Percentiles rank a stretch among this genome's conserved stretches.
Evolutionary conservation across 2,113 vertebrate species (phyloP).

Genomic region (Glareola pratincola): DNA sequence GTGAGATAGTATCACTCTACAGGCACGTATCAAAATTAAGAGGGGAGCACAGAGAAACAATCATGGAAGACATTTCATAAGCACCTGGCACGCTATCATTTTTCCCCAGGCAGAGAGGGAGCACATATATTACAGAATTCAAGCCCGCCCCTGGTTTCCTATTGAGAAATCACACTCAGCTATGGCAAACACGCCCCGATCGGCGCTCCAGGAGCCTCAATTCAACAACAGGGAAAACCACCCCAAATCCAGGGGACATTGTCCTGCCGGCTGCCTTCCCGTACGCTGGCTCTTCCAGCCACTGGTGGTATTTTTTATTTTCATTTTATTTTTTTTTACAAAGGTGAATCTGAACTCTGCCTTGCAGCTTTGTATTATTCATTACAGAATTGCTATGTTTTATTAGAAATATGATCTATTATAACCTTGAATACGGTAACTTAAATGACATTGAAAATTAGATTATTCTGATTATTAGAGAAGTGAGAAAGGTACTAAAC

Average conservation of each 20-base stretch:
- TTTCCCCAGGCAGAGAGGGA: conserved; percentile 18
- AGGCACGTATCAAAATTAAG: conserved; percentile 29
- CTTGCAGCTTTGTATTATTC: conserved; percentile 70
- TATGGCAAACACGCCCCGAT: accelerated
- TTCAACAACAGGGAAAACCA: background rate
- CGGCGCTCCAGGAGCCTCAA: background rate
- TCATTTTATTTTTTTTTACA: background rate
- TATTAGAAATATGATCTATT: conserved; percentile 80
- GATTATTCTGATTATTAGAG: conserved; percentile 82
- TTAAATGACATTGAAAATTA: conserved; percentile 81
- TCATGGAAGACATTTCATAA: conserved; percentile 37
- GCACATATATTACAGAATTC: background rate
- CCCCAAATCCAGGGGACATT: background rate
- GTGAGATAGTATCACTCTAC: conserved; percentile 34
- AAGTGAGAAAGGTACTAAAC: conserved; percentile 79
- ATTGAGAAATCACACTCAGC: background rate
- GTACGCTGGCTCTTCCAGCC: background rate
- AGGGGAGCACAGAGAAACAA: conserved; percentile 17
- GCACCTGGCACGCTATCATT: background rate
- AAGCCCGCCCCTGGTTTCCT: background rate
- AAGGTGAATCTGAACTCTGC: conserved; percentile 23
- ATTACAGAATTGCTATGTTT: conserved; percentile 76
- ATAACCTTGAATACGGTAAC: conserved; percentile 74
- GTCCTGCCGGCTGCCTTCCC: background rate
- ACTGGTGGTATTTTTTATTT: background rate